A percentile compares a stretch with the other conserved stretches of the same genome.
These are phyloP conservation scores for Rhinoraja longicauda DNA, from an alignment of 2,797 vertebrate genomes.

Conservation along the genomic window DNA sequence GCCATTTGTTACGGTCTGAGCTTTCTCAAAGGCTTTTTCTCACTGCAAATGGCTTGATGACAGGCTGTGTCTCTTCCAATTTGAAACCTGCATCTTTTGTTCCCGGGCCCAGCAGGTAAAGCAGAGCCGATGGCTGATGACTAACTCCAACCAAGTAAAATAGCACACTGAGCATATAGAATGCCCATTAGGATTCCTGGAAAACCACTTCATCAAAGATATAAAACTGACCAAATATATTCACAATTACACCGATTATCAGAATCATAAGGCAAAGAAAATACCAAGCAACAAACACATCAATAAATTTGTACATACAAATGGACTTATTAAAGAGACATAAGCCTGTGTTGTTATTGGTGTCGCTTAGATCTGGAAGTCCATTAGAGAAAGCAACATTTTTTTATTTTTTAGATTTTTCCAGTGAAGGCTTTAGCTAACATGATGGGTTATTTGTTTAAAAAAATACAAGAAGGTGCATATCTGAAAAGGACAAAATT, in stretches of 20 bases:
- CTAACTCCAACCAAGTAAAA: constrained; percentile 22
- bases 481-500: background rate
- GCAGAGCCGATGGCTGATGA: constrained; percentile 12
- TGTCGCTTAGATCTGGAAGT: background rate
- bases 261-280: background rate
- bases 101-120: background rate
- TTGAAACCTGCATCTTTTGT: constrained; percentile 29
- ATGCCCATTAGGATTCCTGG: background rate
- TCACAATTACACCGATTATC: background rate
- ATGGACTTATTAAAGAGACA: background rate
- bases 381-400: background rate
- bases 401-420: background rate
- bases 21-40: constrained; percentile 14
- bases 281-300: background rate
- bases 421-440: background rate
- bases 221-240: background rate
- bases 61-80: constrained; percentile 24
- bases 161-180: background rate
- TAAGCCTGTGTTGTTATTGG: background rate
- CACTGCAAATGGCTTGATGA: constrained; percentile 3
- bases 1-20: constrained; percentile 8
- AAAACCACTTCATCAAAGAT: background rate
- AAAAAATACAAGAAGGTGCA: background rate
- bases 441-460: background rate
- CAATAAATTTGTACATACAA: background rate